Evolutionary conservation across 1,140 invertebrate genomes (phyloP).

Genomic region (Drosophila tristis): DNA sequence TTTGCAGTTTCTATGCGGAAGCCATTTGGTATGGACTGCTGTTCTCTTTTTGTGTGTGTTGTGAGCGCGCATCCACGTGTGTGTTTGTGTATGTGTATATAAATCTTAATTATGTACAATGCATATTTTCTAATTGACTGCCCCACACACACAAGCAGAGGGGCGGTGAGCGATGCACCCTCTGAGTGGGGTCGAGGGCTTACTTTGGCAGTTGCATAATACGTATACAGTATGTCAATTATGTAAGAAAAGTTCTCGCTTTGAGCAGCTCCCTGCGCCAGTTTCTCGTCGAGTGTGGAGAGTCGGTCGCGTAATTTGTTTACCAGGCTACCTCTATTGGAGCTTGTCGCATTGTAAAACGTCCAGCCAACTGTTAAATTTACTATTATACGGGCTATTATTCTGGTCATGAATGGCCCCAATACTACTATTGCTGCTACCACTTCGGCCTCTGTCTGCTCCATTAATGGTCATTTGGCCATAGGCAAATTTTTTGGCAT

Average conservation of each 20-base stretch:
- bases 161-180: conserved; percentile 9
- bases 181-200: conserved; percentile 1
- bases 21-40: conserved; percentile 69
- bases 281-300: conserved; percentile 43
- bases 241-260: conserved; percentile 75
- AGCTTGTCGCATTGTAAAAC: conserved; percentile 60
- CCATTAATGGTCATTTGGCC: conserved; percentile 63
- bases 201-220: conserved; percentile 51
- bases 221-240: conserved; percentile 75
- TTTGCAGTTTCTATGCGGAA: conserved; percentile 39
- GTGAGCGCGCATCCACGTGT: conserved; percentile 15
- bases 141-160: conserved; percentile 26
- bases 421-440: conserved; percentile 40
- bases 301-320: conserved; percentile 70
- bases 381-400: conserved; percentile 81
- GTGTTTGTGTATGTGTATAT: conserved; percentile 52
- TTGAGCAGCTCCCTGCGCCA: conserved; percentile 20
- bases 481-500: conserved; percentile 66
- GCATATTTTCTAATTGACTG: conserved; percentile 81
- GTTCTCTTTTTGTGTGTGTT: conserved; percentile 26
- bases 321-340: conserved; percentile 66
- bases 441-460: conserved; percentile 38
- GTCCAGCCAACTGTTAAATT: conserved; percentile 77
- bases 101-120: conserved; percentile 81
- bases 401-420: conserved; percentile 43